A percentile compares a stretch with the other conserved stretches of the same genome.
Conservation (phyloP, 2,113 vertebrate genomes). For the Myotis lucifugus region DNA sequence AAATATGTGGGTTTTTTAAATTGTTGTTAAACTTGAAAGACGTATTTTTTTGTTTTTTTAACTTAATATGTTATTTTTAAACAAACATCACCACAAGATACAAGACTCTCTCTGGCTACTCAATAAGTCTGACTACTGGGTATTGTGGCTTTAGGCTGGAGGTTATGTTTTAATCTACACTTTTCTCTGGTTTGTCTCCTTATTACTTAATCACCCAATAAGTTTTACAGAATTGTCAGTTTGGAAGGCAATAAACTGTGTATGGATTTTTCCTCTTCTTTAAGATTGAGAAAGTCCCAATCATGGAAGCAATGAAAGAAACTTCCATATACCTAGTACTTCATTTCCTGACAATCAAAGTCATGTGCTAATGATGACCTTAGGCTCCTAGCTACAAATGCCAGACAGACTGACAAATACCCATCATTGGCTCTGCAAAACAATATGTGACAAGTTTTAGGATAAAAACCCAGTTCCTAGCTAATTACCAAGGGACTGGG, state of each 20-base stretch:
- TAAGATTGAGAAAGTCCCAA: constrained; percentile 66
- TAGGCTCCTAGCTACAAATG: constrained; percentile 64
- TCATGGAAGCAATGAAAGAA: constrained; percentile 64
- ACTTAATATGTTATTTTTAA: constrained; percentile 38
- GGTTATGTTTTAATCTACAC: constrained; percentile 51
- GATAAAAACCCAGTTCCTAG: constrained; percentile 68
- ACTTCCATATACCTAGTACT: constrained; percentile 57
- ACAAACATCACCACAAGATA: neutral
- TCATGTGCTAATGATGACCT: constrained; percentile 75
- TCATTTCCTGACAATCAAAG: constrained; percentile 78
- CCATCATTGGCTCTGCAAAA: constrained; percentile 48
- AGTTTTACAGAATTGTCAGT: constrained; percentile 60
- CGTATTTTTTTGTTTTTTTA: neutral
- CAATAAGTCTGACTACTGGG: neutral
- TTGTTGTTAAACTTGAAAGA: constrained; percentile 9
- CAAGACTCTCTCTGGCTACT: neutral
- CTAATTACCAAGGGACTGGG: constrained; percentile 61
- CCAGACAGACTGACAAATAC: constrained; percentile 73
- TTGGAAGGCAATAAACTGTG: constrained; percentile 63
- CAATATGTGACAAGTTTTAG: constrained; percentile 71
- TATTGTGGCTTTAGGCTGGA: neutral
- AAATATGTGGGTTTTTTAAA: constrained; percentile 1
- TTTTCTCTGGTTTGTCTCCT: constrained; percentile 58
- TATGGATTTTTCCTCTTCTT: constrained; percentile 65
- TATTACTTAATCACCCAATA: constrained; percentile 71